A percentile compares a stretch with the other conserved stretches of the same genome.
These are phyloP conservation scores for Danio jaintianensis DNA, from an alignment of 2,797 vertebrate genomes.

Conservation along the genomic window DNA sequence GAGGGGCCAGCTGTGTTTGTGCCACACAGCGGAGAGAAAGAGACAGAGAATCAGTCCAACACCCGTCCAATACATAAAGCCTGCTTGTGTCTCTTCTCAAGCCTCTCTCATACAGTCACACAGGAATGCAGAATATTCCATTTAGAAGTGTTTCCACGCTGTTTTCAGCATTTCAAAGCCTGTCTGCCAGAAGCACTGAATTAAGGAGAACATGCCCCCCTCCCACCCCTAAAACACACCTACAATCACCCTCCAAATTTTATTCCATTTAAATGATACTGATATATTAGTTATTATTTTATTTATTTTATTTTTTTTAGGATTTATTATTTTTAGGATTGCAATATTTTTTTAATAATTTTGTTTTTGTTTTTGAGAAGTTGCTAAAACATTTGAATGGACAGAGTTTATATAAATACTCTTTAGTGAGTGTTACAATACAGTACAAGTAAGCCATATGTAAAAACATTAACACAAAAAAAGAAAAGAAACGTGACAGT, in stretches of 20 bases:
- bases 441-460: too few relatives aligned
- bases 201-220: slow-evolving; percentile 65
- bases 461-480: too few relatives aligned
- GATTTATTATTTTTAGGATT: too few relatives aligned
- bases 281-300: too few relatives aligned
- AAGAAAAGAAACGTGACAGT: too few relatives aligned
- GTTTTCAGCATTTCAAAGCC: slow-evolving; percentile 74
- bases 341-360: too few relatives aligned
- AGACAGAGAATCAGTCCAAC: slow-evolving; percentile 28
- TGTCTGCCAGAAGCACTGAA: slow-evolving; percentile 69
- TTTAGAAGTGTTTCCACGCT: slow-evolving; percentile 66
- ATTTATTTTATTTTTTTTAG: too few relatives aligned
- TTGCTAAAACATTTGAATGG: too few relatives aligned
- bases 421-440: too few relatives aligned
- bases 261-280: too few relatives aligned
- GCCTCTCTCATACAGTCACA: slow-evolving; percentile 61
- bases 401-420: too few relatives aligned
- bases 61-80: slow-evolving; percentile 62
- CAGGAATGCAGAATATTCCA: slow-evolving; percentile 77
- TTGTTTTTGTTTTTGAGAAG: too few relatives aligned
- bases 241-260: background rate
- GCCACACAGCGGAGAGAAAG: slow-evolving; percentile 37
- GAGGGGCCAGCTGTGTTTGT: slow-evolving; percentile 60
- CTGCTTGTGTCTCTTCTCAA: slow-evolving; percentile 66
- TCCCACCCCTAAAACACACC: slow-evolving; percentile 40